Evolutionary conservation across 2,797 vertebrate species (phyloP).

Genomic region (Acanthurus leucopareius): DNA sequence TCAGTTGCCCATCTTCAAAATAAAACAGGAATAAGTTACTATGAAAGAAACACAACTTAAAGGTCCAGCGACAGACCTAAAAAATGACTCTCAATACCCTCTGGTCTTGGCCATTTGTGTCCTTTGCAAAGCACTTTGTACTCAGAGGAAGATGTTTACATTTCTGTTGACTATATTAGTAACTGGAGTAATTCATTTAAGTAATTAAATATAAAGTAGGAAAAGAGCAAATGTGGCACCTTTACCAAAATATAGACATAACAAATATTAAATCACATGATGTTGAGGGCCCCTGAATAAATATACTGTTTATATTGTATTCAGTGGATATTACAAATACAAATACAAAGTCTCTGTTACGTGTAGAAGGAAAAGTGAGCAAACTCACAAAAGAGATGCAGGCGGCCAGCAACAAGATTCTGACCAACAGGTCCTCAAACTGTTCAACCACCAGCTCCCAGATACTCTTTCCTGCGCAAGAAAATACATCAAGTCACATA

Average conservation of each 20-base stretch:
- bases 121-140: not conserved
- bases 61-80: not conserved
- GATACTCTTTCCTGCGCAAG: slow-evolving; percentile 88
- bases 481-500: not conserved
- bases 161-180: not conserved
- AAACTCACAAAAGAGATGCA: slow-evolving; percentile 94
- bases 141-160: not conserved
- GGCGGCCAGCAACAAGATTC: slow-evolving; percentile 92
- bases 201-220: not conserved
- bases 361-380: not conserved
- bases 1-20: not conserved
- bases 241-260: not conserved
- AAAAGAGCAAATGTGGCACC: not conserved
- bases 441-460: slow-evolving; percentile 94
- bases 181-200: not conserved
- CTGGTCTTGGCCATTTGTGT: not conserved
- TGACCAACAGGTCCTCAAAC: slow-evolving; percentile 92
- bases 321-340: not conserved
- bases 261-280: not conserved
- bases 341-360: not conserved
- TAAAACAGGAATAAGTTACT: not conserved
- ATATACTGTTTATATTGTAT: not conserved
- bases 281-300: not conserved
- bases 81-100: not conserved
- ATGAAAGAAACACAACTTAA: not conserved